phyloP scores from a whole-genome alignment of 2,797 vertebrate genomes.

The Silurus aristotelis region DNA sequence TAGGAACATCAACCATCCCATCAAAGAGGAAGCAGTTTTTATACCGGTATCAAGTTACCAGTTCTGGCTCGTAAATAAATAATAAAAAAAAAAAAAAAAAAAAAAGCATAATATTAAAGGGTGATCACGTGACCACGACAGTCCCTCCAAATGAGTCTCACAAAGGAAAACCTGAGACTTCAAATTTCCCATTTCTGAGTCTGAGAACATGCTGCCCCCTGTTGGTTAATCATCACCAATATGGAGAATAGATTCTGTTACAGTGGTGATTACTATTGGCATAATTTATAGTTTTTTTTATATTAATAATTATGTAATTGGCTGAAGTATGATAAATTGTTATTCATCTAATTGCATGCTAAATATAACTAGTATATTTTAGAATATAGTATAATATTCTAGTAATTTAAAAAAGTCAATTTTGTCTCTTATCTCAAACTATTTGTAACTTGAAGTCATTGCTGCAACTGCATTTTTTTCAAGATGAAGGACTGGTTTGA shows the following conservation, averaged over 20 bases:
- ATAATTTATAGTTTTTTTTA: neutral
- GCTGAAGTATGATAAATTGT: neutral
- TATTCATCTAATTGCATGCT: neutral
- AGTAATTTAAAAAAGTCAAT: neutral
- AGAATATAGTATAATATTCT: no score
- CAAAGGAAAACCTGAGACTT: neutral
- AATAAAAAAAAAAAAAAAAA: slow-evolving; percentile 48
- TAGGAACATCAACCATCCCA: neutral
- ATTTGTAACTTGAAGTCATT: neutral
- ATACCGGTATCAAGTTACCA: slow-evolving; percentile 48
- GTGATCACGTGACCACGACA: slow-evolving; percentile 62
- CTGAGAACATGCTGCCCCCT: slow-evolving; percentile 40
- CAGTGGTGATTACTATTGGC: neutral
- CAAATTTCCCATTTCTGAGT: neutral
- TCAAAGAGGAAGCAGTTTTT: neutral
- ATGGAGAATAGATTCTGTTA: neutral
- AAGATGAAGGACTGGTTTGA: neutral
- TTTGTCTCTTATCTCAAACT: neutral
- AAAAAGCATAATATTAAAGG: slow-evolving; percentile 61
- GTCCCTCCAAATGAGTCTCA: slow-evolving; percentile 48
- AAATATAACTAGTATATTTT: neutral
- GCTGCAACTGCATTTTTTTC: neutral
- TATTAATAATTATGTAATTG: neutral
- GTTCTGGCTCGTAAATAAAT: slow-evolving; percentile 55
- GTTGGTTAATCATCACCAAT: neutral